phyloP scores from a whole-genome alignment of 2,113 vertebrate species.

The Mohoua ochrocephala region DNA sequence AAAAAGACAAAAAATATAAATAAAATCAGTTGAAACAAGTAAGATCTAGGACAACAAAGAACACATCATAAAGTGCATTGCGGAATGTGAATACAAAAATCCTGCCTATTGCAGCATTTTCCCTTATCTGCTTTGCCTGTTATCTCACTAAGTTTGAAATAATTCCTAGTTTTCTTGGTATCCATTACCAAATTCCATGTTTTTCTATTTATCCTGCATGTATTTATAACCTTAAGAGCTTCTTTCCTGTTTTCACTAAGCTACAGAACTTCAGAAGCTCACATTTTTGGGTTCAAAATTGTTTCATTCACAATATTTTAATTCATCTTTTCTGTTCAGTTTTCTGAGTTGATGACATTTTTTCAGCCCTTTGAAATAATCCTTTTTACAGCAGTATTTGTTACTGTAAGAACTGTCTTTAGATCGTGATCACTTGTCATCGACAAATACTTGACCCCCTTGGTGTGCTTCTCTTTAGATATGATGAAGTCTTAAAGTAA shows the following conservation, averaged over 20 bases:
- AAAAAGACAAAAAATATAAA: neutral
- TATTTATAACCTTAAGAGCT: neutral
- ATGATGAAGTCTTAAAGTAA: conserved; percentile 15
- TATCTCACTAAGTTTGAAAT: neutral
- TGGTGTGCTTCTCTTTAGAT: neutral
- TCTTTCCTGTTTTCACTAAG: neutral
- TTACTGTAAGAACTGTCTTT: neutral
- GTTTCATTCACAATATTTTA: neutral
- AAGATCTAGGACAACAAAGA: neutral
- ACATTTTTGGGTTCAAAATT: neutral
- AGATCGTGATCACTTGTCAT: neutral
- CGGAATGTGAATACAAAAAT: neutral
- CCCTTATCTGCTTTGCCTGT: neutral
- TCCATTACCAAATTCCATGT: neutral
- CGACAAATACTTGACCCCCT: neutral
- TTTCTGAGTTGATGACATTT: neutral
- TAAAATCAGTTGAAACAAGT: neutral
- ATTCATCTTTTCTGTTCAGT: neutral
- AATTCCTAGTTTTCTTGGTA: neutral
- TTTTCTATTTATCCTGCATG: neutral
- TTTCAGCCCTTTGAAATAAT: conserved; percentile 15
- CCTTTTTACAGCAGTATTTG: neutral
- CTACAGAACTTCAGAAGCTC: neutral
- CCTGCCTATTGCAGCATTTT: neutral
- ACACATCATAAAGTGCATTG: neutral